Evolutionary conservation across 2,797 vertebrate genomes (phyloP).

Genomic region (Arrhamphus sclerolepis): DNA sequence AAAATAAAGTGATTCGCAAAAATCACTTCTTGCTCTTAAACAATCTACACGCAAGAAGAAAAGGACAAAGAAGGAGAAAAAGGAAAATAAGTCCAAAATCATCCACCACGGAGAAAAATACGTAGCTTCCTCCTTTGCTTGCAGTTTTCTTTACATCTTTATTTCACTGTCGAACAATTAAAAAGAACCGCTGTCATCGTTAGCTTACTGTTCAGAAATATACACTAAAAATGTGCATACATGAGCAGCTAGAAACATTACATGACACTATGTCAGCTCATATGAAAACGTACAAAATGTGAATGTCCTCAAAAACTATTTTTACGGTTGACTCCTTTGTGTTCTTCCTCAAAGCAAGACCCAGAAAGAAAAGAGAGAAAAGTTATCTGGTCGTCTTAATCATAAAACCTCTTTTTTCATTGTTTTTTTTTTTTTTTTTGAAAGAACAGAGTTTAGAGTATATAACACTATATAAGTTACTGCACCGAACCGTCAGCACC

Average conservation of each 20-base stretch:
- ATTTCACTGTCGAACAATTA: slow-evolving; percentile 86
- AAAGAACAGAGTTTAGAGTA: slow-evolving; percentile 89
- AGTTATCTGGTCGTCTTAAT: slow-evolving; percentile 85
- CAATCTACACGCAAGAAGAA: slow-evolving; percentile 87
- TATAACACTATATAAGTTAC: slow-evolving; percentile 92
- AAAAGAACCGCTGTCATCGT: slow-evolving; percentile 89
- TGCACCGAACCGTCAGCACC: slow-evolving; percentile 81
- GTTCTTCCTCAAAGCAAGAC: slow-evolving; percentile 88
- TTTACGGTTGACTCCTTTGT: slow-evolving; percentile 87
- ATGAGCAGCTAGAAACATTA: slow-evolving; percentile 96
- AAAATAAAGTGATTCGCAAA: slow-evolving; percentile 94
- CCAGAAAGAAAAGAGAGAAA: slow-evolving; percentile 77
- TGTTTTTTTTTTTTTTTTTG: too few relatives aligned
- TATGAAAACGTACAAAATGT: slow-evolving; percentile 99
- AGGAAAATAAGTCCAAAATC: slow-evolving; percentile 61
- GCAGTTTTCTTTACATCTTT: slow-evolving; percentile 50
- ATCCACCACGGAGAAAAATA: slow-evolving; percentile 71
- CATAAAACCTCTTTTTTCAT: slow-evolving; percentile 83
- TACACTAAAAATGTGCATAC: slow-evolving; percentile 97
- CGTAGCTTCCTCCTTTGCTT: slow-evolving; percentile 79
- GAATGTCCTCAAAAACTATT: slow-evolving; percentile 97
- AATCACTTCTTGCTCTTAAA: slow-evolving; percentile 91
- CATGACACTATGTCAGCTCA: slow-evolving; percentile 96
- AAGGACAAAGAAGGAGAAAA: slow-evolving; percentile 49
- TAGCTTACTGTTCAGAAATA: slow-evolving; percentile 96